A percentile compares a stretch with the other conserved stretches of the same genome.
These are phyloP conservation scores for Abrostola triplasia DNA, from an alignment of 2,888 invertebrate genomes.

Conservation along the genomic window DNA sequence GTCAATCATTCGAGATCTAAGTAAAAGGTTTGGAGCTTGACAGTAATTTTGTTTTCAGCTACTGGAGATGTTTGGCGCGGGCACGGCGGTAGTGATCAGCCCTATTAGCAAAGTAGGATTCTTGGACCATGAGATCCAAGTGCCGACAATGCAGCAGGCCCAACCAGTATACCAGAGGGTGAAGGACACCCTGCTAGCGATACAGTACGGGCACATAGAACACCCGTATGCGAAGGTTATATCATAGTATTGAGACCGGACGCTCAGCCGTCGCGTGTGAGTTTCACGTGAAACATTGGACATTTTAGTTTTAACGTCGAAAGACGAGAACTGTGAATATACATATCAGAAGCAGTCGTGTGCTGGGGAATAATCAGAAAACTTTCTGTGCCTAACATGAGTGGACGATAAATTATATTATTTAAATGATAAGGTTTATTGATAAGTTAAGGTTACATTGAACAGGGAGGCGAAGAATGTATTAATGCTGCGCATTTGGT, in stretches of 20 bases:
- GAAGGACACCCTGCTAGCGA: conserved; percentile 93
- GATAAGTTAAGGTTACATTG: conserved; percentile 65
- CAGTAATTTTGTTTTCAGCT: conserved; percentile 89
- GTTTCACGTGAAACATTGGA: conserved; percentile 34
- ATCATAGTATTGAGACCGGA: conserved; percentile 66
- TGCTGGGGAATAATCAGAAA: conserved; percentile 57
- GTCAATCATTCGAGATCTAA: too few relatives aligned
- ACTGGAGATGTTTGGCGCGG: conserved; percentile 98
- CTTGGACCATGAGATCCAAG: conserved; percentile 89
- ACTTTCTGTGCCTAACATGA: conserved; percentile 64
- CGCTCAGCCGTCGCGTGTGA: conserved; percentile 30
- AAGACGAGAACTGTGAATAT: conserved; percentile 51
- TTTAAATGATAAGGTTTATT: conserved; percentile 64
- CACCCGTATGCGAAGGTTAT: conserved; percentile 93
- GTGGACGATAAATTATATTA: conserved; percentile 64
- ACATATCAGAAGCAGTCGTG: conserved; percentile 48
- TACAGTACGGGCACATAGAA: conserved; percentile 95
- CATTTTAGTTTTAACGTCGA: conserved; percentile 38
- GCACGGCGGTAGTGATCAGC: conserved; percentile 98
- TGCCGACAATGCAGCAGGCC: conserved; percentile 92
- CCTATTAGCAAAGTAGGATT: conserved; percentile 96
- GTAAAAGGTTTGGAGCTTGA: too few relatives aligned
- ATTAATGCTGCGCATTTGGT: conserved; percentile 61
- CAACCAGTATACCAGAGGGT: conserved; percentile 92
- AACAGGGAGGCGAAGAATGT: conserved; percentile 52